Base-by-base conservation (phyloP, 2,888 invertebrate species). In the Apoderus coryli region DNA sequence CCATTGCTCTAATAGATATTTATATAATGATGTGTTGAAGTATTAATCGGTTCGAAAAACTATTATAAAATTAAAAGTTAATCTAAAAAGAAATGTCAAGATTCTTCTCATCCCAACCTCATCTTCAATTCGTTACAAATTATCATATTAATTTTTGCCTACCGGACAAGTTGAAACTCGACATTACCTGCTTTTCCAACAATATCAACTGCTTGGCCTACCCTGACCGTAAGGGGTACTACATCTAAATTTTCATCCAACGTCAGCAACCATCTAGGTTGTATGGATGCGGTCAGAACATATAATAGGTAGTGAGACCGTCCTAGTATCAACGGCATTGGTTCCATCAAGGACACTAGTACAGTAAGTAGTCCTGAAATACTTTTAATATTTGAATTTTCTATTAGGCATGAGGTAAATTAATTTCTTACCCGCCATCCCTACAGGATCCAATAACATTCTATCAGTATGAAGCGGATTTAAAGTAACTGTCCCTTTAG, bases 251-350 rank as follows among this genome's bases (percentile, higher is more conserved):
- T 77, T 52, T 95, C 92, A 54, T 96, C 88, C 43, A 99, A 78
- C 0, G 98, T 95, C 27, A 96, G 80, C 42, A 99, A 62, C 93
- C 96, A 93, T 36, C 98, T 74, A 1, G 98, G 96, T 53, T 96
- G 95, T 79, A 99, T 95, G 24, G 96, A 92, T 5, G 92, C 78
- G 12, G 89, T 89, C 48, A 99, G 60, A 22, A 84, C 78, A 59
- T 89, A 98, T 38, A 98, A 61, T 40, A 98, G 65, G 57, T 95
- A 96, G 59, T 96, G 95, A 22, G 88, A 86, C 54, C 86, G 81
- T 36, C 88, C 88, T 39, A 90, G 67, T 50, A 89, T 79, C 43
- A 56, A 38, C 10, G 48, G 38, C 25, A 52, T 50, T 1, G 56
- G 51, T 32, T 56, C 54, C n/a, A 57, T 32, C 3, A 55, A 40